Evolutionary conservation across 1,140 invertebrate genomes (phyloP).

Genomic region (Drosophila bifasciata): DNA sequence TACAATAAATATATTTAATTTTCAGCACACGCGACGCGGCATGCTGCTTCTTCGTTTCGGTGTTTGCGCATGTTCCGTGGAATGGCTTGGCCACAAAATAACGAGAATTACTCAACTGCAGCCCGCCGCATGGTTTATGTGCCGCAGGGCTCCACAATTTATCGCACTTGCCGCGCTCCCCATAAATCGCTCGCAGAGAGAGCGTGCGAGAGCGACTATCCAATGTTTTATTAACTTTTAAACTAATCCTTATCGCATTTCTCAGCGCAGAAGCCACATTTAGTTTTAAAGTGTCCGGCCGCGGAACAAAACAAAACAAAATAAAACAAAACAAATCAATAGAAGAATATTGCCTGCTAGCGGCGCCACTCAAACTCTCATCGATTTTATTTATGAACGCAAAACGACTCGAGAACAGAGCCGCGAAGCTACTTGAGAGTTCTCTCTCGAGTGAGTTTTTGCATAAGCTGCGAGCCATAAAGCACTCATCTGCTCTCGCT

Average conservation of each 20-base stretch:
- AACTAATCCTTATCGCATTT: slow-evolving; percentile 12
- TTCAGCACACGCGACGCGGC: slow-evolving; percentile 68
- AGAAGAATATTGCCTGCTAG: slow-evolving; percentile 38
- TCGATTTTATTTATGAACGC: slow-evolving; percentile 76
- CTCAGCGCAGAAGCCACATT: background rate
- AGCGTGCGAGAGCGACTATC: background rate
- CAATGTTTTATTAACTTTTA: slow-evolving; percentile 42
- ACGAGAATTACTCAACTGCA: slow-evolving; percentile 68
- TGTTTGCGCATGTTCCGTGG: slow-evolving; percentile 76
- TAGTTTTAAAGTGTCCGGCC: background rate
- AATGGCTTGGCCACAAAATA: slow-evolving; percentile 52
- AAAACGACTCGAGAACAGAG: slow-evolving; percentile 48
- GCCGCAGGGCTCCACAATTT: slow-evolving; percentile 72
- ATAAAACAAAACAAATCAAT: slow-evolving; percentile 54
- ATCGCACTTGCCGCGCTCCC: slow-evolving; percentile 63
- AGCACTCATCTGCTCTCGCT: slow-evolving; percentile 38
- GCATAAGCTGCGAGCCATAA: slow-evolving; percentile 45
- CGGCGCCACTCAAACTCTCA: slow-evolving; percentile 59
- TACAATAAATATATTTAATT: slow-evolving; percentile 74
- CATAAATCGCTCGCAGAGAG: slow-evolving; percentile 40
- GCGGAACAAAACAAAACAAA: background rate
- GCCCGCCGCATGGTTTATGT: slow-evolving; percentile 66
- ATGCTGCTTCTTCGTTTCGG: slow-evolving; percentile 33
- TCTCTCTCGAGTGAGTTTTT: slow-evolving; percentile 50
- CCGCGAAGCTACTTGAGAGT: background rate